Percentiles rank a stretch among this genome's conserved stretches.
Conservation (phyloP, 2,888 invertebrate genomes). For the Seira ritae region DNA sequence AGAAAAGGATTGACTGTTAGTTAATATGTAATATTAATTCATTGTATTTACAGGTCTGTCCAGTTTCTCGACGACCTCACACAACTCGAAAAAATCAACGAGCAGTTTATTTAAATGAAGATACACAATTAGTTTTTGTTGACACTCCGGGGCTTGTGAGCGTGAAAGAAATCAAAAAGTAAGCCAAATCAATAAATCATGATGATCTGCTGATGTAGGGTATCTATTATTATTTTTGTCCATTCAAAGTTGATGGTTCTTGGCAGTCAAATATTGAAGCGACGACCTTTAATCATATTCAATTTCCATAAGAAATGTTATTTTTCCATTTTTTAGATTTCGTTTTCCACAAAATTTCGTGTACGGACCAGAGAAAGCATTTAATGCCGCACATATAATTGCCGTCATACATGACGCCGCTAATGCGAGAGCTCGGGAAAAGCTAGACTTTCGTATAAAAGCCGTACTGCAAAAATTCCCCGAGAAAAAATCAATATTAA, state of each 20-base stretch:
- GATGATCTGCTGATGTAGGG: neutral
- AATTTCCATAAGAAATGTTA: no score
- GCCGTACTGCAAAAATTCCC: conserved; percentile 82
- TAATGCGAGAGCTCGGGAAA: conserved; percentile 82
- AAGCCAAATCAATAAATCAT: no score
- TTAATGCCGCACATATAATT: conserved; percentile 86
- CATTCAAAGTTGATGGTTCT: neutral
- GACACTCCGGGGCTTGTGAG: conserved; percentile 95
- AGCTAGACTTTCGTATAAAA: conserved; percentile 83
- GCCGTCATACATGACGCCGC: conserved; percentile 92
- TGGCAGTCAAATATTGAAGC: neutral
- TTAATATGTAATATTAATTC: neutral
- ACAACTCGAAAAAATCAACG: conserved; percentile 86
- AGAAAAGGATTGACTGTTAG: neutral
- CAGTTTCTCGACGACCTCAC: conserved; percentile 93
- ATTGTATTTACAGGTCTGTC: conserved; percentile 83
- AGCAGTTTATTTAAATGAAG: conserved; percentile 84
- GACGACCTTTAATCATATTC: conserved; percentile 18
- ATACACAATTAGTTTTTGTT: conserved; percentile 91
- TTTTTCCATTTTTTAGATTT: no score
- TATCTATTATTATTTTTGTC: neutral
- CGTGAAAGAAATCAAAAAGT: conserved; percentile 83
- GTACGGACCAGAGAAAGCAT: conserved; percentile 80
- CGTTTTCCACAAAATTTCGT: conserved; percentile 80
- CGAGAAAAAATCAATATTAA: conserved; percentile 81